Percentiles rank a stretch among this genome's conserved stretches.
These are phyloP conservation scores for Sciurus niger DNA, from an alignment of 2,113 vertebrate species.

Conservation along the genomic window DNA sequence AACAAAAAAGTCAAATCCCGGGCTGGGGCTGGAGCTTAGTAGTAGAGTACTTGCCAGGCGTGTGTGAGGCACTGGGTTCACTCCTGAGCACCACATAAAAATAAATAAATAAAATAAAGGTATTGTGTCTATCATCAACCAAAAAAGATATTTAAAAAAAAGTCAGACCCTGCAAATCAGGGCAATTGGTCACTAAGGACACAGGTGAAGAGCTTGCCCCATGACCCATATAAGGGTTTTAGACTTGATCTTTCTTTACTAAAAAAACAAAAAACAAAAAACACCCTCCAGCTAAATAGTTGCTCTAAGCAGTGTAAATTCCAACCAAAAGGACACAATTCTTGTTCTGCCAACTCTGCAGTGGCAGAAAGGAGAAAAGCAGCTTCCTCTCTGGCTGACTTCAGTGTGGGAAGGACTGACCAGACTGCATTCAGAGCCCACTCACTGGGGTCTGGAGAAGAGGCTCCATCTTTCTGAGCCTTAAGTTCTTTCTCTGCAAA, in stretches of 20 bases:
- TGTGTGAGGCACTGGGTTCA: too few relatives aligned
- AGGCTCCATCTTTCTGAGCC: neutral
- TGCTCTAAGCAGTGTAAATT: neutral
- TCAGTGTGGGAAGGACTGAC: neutral
- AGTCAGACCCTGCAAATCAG: neutral
- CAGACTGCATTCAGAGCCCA: neutral
- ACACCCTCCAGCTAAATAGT: neutral
- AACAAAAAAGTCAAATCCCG: neutral
- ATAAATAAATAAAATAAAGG: too few relatives aligned
- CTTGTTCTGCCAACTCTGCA: neutral
- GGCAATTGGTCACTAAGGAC: neutral
- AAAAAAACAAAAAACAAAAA: neutral
- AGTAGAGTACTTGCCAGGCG: too few relatives aligned
- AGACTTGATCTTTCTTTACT: neutral
- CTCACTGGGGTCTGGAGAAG: neutral
- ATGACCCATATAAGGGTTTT: neutral
- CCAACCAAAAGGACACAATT: neutral
- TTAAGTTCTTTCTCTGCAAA: neutral
- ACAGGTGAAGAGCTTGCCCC: neutral
- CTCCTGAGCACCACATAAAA: too few relatives aligned
- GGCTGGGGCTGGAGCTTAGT: too few relatives aligned
- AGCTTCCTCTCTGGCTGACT: too few relatives aligned
- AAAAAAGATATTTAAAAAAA: neutral
- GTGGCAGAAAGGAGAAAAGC: neutral
- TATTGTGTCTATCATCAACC: too few relatives aligned